phyloP scores from a whole-genome alignment of 92 coral and sea anemone species.

The Zoanthus sociatus region DNA sequence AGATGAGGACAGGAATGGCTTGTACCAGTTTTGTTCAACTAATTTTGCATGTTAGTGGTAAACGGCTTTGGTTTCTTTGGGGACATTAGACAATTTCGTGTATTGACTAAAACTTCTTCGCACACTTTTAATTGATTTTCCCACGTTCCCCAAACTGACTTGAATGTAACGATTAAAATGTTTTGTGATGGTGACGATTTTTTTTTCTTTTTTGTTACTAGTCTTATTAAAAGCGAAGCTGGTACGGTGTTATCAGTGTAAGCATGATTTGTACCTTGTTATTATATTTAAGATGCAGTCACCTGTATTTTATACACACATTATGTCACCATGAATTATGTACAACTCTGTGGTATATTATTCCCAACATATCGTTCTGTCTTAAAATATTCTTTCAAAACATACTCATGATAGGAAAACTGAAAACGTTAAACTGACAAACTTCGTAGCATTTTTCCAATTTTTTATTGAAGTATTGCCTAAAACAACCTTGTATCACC shows the following conservation, averaged over 20 bases:
- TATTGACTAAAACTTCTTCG: not conserved
- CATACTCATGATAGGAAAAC: no score
- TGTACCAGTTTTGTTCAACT: not conserved
- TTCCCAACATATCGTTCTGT: no score
- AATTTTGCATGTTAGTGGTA: not conserved
- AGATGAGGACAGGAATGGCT: not conserved
- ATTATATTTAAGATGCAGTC: conserved; percentile 1
- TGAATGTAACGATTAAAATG: not conserved
- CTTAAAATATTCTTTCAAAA: no score
- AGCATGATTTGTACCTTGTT: conserved; percentile 47
- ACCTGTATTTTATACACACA: not conserved
- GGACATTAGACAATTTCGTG: not conserved
- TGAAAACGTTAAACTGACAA: no score
- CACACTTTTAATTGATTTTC: not conserved
- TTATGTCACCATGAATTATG: not conserved
- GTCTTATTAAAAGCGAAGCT: conserved; percentile 50
- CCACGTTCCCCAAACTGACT: not conserved
- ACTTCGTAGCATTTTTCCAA: no score
- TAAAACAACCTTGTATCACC: no score
- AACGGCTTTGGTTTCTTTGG: conserved; percentile 8
- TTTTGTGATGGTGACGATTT: conserved; percentile 13
- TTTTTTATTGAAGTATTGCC: no score
- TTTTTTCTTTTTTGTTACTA: conserved; percentile 34
- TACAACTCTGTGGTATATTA: no score
- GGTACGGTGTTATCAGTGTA: conserved; percentile 52